Percentiles rank a stretch among this genome's conserved stretches.
These are phyloP conservation scores for Tretioscincus oriximinensis DNA, from an alignment of 2,113 vertebrate species.

Conservation along the genomic window DNA sequence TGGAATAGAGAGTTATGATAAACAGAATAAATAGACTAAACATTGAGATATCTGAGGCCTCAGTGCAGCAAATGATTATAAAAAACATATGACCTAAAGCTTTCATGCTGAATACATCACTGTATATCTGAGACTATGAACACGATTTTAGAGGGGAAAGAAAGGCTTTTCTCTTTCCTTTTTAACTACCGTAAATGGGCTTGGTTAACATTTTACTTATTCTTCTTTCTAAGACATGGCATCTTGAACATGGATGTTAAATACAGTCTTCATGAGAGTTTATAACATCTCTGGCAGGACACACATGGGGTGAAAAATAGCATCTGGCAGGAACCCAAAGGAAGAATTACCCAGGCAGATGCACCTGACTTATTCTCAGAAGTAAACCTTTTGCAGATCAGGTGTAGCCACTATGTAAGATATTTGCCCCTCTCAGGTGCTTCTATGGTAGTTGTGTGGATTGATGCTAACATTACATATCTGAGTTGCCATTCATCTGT, in stretches of 20 bases:
- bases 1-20: slow-evolving; percentile 15
- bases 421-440: too few relatives aligned
- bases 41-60: not conserved
- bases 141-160: slow-evolving; percentile 5
- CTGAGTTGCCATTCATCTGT: too few relatives aligned
- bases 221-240: not conserved
- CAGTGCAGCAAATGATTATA: not conserved
- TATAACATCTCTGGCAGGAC: too few relatives aligned
- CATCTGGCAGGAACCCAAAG: too few relatives aligned
- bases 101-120: not conserved
- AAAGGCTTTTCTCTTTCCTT: not conserved
- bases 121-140: slow-evolving; percentile 12
- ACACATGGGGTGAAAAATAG: too few relatives aligned
- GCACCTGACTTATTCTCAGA: too few relatives aligned
- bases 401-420: too few relatives aligned
- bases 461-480: too few relatives aligned
- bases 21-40: slow-evolving; percentile 36
- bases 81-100: slow-evolving; percentile 23
- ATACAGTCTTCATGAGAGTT: not conserved
- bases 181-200: not conserved
- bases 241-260: not conserved
- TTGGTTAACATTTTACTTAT: not conserved
- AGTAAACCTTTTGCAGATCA: too few relatives aligned
- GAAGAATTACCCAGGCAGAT: too few relatives aligned
- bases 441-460: too few relatives aligned